Evolutionary conservation across 2,888 invertebrate species (phyloP).

Genomic region (Heliconius cydno): DNA sequence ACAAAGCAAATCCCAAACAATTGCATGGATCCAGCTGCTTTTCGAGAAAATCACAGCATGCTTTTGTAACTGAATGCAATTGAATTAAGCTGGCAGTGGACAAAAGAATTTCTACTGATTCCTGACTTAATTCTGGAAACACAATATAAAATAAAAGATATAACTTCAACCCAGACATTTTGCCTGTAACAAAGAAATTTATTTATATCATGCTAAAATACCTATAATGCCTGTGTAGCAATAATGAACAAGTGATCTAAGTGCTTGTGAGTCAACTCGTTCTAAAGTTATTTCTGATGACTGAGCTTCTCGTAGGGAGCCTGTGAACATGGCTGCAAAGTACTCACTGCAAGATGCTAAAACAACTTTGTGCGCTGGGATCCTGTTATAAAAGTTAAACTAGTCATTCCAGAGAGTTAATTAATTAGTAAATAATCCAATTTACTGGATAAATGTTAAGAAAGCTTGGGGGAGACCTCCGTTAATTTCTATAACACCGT

Average conservation of each 20-base stretch:
- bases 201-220: conserved; percentile 50
- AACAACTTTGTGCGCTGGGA: conserved; percentile 93
- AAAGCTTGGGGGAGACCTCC: not conserved
- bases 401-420: conserved; percentile 1
- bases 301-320: conserved; percentile 91
- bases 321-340: conserved; percentile 98
- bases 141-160: conserved; percentile 18
- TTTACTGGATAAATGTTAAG: not conserved
- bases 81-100: conserved; percentile 95
- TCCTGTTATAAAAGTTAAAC: conserved; percentile 66
- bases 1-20: conserved; percentile 95
- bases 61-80: conserved; percentile 92
- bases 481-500: too few relatives aligned
- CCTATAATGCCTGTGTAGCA: conserved; percentile 93
- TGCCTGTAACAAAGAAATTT: conserved; percentile 41
- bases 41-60: conserved; percentile 94
- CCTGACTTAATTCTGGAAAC: conserved; percentile 90
- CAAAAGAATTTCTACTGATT: conserved; percentile 94
- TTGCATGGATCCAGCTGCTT: conserved; percentile 97
- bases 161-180: conserved; percentile 9
- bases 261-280: conserved; percentile 93
- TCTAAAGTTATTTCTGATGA: conserved; percentile 93
- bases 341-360: conserved; percentile 96
- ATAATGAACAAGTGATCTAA: conserved; percentile 93
- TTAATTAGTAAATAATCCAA: too few relatives aligned